These are phyloP conservation scores for Lineus longissimus DNA, from an alignment of 1,140 invertebrate species.

Conservation along the genomic window DNA sequence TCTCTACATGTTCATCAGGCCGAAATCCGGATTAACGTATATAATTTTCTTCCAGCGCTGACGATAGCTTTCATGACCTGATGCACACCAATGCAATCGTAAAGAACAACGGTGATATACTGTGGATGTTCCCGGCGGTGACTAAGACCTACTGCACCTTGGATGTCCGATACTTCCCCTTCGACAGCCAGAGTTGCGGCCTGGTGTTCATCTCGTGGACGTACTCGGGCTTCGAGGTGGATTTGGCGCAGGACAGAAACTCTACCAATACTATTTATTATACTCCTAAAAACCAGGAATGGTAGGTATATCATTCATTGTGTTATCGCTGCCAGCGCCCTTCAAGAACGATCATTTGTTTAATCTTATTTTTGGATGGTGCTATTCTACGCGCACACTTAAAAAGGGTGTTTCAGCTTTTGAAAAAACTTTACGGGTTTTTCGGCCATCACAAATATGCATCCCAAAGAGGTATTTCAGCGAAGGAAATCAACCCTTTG, in stretches of 20 bases:
- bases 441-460: too few relatives aligned
- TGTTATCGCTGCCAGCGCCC: too few relatives aligned
- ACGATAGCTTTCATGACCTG: constrained; percentile 90
- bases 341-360: too few relatives aligned
- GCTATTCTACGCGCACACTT: too few relatives aligned
- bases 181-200: constrained; percentile 33
- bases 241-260: background rate
- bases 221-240: constrained; percentile 93
- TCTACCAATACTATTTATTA: constrained; percentile 19
- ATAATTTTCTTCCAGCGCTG: constrained; percentile 49
- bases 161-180: constrained; percentile 57
- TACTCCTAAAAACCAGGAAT: constrained; percentile 26
- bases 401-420: too few relatives aligned
- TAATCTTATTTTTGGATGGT: too few relatives aligned
- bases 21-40: too few relatives aligned
- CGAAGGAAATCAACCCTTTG: too few relatives aligned
- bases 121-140: constrained; percentile 69
- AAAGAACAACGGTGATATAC: constrained; percentile 58
- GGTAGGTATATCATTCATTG: constrained; percentile 20
- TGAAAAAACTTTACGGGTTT: too few relatives aligned
- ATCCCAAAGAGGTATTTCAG: too few relatives aligned
- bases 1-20: too few relatives aligned
- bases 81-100: constrained; percentile 77
- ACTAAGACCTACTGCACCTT: constrained; percentile 66
- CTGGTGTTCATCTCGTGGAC: constrained; percentile 94